Conservation (phyloP, 2,113 vertebrate genomes). For the Siniperca chuatsi region DNA sequence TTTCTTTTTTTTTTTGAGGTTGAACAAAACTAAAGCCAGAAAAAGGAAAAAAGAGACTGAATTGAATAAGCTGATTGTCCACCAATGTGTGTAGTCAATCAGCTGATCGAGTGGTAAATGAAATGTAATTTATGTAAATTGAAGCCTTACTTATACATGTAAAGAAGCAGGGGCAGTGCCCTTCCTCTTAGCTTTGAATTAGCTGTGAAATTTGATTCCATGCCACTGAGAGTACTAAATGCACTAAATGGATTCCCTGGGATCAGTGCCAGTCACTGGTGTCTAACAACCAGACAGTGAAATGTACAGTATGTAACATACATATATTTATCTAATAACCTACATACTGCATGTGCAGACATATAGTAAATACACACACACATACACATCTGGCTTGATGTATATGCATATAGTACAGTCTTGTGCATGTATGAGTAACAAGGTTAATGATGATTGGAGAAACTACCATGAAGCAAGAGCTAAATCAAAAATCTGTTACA, state of each 20-base stretch:
- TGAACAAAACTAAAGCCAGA: background rate
- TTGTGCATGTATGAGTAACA: background rate
- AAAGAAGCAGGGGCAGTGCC: background rate
- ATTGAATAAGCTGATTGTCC: constrained; percentile 2
- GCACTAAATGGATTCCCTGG: constrained; percentile 13
- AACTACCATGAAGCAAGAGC: background rate
- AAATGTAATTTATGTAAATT: constrained; percentile 4
- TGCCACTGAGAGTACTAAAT: background rate
- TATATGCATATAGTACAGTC: background rate
- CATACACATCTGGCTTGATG: background rate
- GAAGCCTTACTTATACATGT: background rate
- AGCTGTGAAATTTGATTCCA: constrained; percentile 29
- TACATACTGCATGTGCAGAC: background rate
- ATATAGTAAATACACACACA: background rate
- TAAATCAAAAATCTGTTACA: background rate
- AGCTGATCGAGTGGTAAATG: constrained; percentile 13
- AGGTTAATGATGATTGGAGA: background rate
- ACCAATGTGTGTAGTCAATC: background rate
- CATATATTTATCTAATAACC: background rate
- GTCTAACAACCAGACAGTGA: background rate
- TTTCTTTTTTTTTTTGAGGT: background rate
- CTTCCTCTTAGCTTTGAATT: constrained; percentile 16
- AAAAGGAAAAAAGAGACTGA: background rate
- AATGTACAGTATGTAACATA: constrained; percentile 1
- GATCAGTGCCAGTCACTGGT: constrained; percentile 1